Conservation (phyloP, 2,113 vertebrate species). For the Solea senegalensis region DNA sequence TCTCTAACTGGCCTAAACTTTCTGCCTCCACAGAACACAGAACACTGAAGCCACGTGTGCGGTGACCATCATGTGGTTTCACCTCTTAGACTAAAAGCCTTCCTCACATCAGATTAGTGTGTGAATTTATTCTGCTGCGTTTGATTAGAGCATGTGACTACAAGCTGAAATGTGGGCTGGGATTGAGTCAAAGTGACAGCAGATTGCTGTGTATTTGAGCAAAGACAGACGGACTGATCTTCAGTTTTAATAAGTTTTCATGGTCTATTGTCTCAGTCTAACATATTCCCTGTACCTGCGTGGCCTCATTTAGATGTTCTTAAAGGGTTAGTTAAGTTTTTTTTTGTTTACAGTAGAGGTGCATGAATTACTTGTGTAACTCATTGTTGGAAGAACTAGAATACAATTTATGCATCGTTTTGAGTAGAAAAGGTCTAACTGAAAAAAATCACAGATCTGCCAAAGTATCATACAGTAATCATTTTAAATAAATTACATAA, state of each 20-base stretch:
- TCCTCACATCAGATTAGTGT: constrained; percentile 39
- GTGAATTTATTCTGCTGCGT: constrained; percentile 14
- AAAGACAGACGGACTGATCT: background rate
- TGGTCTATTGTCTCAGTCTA: too few species aligned
- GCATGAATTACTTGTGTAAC: too few species aligned
- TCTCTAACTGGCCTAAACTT: constrained; percentile 30
- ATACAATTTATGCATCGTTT: too few species aligned
- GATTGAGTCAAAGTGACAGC: constrained; percentile 8
- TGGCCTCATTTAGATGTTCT: constrained; percentile 4
- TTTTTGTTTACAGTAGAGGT: too few species aligned
- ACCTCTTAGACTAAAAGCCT: constrained; percentile 21
- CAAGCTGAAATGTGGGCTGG: constrained; percentile 4
- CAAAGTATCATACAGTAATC: too few species aligned
- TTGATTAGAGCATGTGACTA: constrained; percentile 37
- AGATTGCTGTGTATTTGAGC: background rate
- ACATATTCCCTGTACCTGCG: background rate
- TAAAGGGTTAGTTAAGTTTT: background rate
- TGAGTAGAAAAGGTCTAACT: too few species aligned
- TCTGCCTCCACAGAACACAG: background rate
- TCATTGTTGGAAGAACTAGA: too few species aligned
- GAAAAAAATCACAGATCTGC: too few species aligned
- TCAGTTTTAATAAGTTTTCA: background rate
- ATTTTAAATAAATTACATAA: too few species aligned
- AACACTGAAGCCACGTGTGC: constrained; percentile 2
- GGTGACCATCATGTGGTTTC: constrained; percentile 29